These are phyloP conservation scores for Petroica traversi DNA, from an alignment of 2,113 vertebrate genomes.

Conservation along the genomic window DNA sequence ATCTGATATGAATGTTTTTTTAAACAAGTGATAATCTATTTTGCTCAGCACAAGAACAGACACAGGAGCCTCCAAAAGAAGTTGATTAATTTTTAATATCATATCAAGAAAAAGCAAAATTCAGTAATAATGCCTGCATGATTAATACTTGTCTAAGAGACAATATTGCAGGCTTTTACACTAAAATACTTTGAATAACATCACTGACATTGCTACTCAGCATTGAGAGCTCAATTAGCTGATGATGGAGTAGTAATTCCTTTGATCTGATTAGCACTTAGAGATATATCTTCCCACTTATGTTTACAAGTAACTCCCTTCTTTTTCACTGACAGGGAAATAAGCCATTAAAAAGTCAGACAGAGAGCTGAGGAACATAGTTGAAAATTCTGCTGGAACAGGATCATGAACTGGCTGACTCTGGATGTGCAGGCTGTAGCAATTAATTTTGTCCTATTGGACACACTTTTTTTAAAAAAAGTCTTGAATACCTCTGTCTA, in stretches of 20 bases:
- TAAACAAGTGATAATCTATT: neutral
- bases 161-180: neutral
- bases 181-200: neutral
- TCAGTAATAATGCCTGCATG: neutral
- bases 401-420: neutral
- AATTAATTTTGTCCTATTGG: neutral
- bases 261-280: slow-evolving; percentile 4
- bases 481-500: neutral
- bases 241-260: neutral
- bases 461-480: neutral
- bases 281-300: neutral
- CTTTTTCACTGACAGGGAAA: neutral
- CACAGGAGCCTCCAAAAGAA: neutral
- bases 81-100: neutral
- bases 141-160: neutral
- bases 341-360: neutral
- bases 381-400: neutral
- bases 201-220: neutral
- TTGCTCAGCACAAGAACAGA: neutral
- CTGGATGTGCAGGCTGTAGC: neutral
- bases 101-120: neutral
- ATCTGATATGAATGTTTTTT: neutral
- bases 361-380: neutral
- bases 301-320: neutral
- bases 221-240: neutral